Evolutionary conservation across 2,888 invertebrate species (phyloP).

Genomic region (Melangyna quadrimaculata): DNA sequence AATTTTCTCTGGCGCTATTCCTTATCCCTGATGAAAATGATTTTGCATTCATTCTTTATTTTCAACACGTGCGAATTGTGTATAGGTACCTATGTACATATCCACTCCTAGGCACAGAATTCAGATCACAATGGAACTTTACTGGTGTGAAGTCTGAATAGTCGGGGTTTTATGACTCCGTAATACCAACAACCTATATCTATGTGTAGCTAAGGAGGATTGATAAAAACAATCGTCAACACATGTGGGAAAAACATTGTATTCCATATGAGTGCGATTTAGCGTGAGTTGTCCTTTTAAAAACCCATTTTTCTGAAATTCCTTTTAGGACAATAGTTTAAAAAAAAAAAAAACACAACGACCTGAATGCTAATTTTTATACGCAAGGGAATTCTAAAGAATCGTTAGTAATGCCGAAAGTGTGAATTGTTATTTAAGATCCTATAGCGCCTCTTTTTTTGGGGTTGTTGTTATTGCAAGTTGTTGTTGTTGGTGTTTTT

Average conservation of each 20-base stretch:
- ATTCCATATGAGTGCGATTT: conserved; percentile 49
- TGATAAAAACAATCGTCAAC: conserved; percentile 59
- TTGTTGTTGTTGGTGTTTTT: not conserved
- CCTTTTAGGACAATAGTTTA: conserved; percentile 45
- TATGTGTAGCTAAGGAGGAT: not conserved
- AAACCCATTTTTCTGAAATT: conserved; percentile 58
- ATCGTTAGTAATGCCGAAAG: conserved; percentile 23
- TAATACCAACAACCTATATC: conserved; percentile 20
- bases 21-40: conserved; percentile 1
- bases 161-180: conserved; percentile 53
- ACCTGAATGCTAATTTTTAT: conserved; percentile 56
- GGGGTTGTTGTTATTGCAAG: too few species aligned
- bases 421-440: conserved; percentile 32
- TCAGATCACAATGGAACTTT: not conserved
- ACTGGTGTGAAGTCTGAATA: not conserved
- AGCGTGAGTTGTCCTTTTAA: conserved; percentile 52
- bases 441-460: conserved; percentile 54
- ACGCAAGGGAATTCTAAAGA: conserved; percentile 30
- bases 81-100: not conserved
- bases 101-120: not conserved
- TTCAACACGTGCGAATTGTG: conserved; percentile 53
- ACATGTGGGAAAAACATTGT: conserved; percentile 60
- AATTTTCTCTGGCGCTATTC: conserved; percentile 58
- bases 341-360: not conserved
- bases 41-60: not conserved